A percentile compares a stretch with the other conserved stretches of the same genome.
Conservation (phyloP, 2,797 vertebrate species). For the Ctenopoma kingsleyae region DNA sequence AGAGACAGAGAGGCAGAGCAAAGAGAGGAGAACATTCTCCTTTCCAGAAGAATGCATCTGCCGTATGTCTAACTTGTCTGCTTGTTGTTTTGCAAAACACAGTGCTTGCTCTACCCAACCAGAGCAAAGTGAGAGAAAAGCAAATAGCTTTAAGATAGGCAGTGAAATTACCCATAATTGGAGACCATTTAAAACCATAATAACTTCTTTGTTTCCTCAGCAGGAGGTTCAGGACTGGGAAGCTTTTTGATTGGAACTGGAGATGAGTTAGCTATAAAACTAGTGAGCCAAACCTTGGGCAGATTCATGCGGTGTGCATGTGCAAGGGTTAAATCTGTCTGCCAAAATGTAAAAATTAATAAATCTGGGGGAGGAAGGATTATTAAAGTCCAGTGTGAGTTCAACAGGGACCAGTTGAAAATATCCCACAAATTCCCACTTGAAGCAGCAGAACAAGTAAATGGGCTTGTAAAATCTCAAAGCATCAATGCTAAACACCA, state of each 20-base stretch:
- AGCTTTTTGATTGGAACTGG: slow-evolving; percentile 81
- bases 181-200: slow-evolving; percentile 84
- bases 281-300: slow-evolving; percentile 62
- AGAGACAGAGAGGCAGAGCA: slow-evolving; percentile 33
- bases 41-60: slow-evolving; percentile 59
- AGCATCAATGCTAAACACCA: slow-evolving; percentile 59
- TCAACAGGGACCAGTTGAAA: slow-evolving; percentile 42
- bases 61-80: slow-evolving; percentile 57
- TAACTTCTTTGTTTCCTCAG: slow-evolving; percentile 81
- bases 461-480: slow-evolving; percentile 61
- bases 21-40: slow-evolving; percentile 26
- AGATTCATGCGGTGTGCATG: slow-evolving; percentile 44
- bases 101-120: slow-evolving; percentile 61
- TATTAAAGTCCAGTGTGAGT: slow-evolving; percentile 52
- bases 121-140: slow-evolving; percentile 71
- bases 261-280: slow-evolving; percentile 80
- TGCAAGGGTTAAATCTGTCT: slow-evolving; percentile 47
- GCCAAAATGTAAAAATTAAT: slow-evolving; percentile 57
- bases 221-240: slow-evolving; percentile 73
- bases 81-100: slow-evolving; percentile 55
- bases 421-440: slow-evolving; percentile 45
- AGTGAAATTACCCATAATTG: slow-evolving; percentile 80
- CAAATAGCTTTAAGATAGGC: slow-evolving; percentile 81
- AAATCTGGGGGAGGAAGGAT: slow-evolving; percentile 52
- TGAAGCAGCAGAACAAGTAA: slow-evolving; percentile 53